Percentiles rank a stretch among this genome's conserved stretches.
Evolutionary conservation across 2,113 vertebrate species (phyloP).

Genomic region (Macrotus californicus): DNA sequence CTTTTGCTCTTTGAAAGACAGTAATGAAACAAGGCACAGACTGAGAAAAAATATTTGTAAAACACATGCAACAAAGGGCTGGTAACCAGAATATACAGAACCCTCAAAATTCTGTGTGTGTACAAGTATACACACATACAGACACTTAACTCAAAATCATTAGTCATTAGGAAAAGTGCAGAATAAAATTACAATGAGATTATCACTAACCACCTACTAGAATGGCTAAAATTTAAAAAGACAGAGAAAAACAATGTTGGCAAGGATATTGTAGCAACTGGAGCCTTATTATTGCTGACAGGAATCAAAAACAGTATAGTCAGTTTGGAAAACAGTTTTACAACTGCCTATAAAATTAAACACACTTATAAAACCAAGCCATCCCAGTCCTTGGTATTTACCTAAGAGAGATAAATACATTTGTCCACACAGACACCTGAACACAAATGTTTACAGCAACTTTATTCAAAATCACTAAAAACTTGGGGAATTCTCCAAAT

Average conservation of each 20-base stretch:
- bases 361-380: not conserved
- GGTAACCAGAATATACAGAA: not conserved
- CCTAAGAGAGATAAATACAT: not conserved
- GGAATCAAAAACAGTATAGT: not conserved
- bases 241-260: not conserved
- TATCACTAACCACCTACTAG: not conserved
- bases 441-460: not conserved
- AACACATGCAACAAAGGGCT: not conserved
- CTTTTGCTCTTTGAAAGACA: not conserved
- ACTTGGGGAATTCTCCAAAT: conserved; percentile 12
- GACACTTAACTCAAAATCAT: not conserved
- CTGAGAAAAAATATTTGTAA: not conserved
- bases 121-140: not conserved
- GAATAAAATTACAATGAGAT: not conserved
- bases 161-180: not conserved
- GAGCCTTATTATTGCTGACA: not conserved
- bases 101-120: not conserved
- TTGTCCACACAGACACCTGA: not conserved
- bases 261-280: not conserved
- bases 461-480: not conserved
- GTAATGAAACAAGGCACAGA: not conserved
- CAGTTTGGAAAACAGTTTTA: not conserved
- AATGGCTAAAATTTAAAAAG: not conserved
- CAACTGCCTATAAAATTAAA: conserved; percentile 16
- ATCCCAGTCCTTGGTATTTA: not conserved